These are phyloP conservation scores for Cydia fagiglandana DNA, from an alignment of 1,140 invertebrate genomes.

Conservation along the genomic window DNA sequence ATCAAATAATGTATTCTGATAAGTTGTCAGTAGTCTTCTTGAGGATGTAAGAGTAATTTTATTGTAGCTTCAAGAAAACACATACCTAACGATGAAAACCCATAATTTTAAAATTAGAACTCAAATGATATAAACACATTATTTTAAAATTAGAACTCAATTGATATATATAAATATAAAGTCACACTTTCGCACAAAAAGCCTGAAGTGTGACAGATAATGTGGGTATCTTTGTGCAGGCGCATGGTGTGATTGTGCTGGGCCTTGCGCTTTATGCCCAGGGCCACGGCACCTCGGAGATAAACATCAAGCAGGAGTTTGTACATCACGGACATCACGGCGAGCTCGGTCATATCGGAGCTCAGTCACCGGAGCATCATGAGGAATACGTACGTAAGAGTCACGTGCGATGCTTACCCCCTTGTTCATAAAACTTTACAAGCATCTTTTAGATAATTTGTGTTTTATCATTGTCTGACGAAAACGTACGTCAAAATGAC, in stretches of 20 bases:
- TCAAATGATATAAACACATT: neutral
- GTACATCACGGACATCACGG: conserved; percentile 40
- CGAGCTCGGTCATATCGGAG: conserved; percentile 47
- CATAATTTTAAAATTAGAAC: too few relatives aligned
- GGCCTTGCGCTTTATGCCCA: conserved; percentile 48
- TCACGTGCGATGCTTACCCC: neutral
- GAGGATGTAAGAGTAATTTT: too few relatives aligned
- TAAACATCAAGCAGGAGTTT: conserved; percentile 47
- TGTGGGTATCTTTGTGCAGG: neutral
- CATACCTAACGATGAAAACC: too few relatives aligned
- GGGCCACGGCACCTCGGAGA: conserved; percentile 55
- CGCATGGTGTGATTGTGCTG: conserved; percentile 23
- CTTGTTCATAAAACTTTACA: too few relatives aligned
- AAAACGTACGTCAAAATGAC: too few relatives aligned
- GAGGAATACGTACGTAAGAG: conserved; percentile 61
- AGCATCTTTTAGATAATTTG: too few relatives aligned
- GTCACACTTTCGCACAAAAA: neutral
- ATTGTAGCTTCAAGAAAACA: too few relatives aligned
- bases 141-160: too few relatives aligned
- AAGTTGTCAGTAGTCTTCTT: too few relatives aligned
- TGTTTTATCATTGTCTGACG: too few relatives aligned
- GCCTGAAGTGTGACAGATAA: neutral
- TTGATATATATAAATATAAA: neutral
- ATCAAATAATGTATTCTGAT: too few relatives aligned
- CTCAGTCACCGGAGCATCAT: conserved; percentile 53